Evolutionary conservation across 2,113 vertebrate species (phyloP).

Genomic region (Emydocephalus ijimae): DNA sequence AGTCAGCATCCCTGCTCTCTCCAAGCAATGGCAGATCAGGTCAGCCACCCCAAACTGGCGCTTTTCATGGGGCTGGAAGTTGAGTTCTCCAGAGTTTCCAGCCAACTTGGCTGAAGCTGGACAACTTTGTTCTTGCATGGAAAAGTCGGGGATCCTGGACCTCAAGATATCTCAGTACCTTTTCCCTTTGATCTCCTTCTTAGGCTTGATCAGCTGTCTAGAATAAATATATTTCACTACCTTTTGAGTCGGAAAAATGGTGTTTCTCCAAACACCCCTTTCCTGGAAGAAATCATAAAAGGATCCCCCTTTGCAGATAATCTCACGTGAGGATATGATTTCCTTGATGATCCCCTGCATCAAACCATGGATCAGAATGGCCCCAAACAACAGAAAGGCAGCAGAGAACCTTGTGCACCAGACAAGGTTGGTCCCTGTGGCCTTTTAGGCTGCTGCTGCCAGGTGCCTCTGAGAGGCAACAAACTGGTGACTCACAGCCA

Average conservation of each 20-base stretch:
- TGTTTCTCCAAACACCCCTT: not conserved
- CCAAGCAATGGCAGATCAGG: not conserved
- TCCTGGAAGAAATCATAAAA: not conserved
- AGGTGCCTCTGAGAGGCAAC: not conserved
- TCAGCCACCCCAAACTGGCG: not conserved
- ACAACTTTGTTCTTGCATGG: not conserved
- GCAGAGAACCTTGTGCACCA: not conserved
- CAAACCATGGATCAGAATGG: not conserved
- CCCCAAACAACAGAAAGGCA: not conserved
- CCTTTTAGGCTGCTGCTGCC: not conserved
- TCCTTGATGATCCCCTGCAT: not conserved
- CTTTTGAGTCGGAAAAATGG: not conserved
- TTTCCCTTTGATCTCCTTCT: not conserved
- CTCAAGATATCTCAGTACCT: not conserved
- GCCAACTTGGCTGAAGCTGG: not conserved
- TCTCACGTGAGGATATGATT: not conserved
- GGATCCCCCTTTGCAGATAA: not conserved
- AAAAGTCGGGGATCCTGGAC: not conserved
- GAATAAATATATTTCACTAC: not conserved
- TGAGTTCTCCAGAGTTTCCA: not conserved
- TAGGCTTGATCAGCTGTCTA: fast-evolving
- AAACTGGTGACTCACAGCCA: not conserved
- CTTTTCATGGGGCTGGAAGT: not conserved
- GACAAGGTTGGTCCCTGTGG: not conserved
- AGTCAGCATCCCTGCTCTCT: not conserved